A percentile compares a stretch with the other conserved stretches of the same genome.
These are phyloP conservation scores for Aphaenogaster floridana DNA, from an alignment of 1,140 invertebrate species.

Conservation along the genomic window DNA sequence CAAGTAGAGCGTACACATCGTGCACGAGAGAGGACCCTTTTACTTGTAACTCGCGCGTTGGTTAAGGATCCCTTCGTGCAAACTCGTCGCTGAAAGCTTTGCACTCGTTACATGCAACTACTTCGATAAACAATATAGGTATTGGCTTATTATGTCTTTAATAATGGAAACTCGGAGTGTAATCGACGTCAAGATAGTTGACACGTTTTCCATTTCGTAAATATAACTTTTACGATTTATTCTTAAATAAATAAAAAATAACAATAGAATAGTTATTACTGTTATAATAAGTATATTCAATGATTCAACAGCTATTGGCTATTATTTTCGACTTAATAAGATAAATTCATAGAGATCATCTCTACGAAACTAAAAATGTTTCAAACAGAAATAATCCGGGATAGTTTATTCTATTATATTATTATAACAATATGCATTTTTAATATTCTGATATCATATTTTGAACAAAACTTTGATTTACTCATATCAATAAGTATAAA, in stretches of 20 bases:
- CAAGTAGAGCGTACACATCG: constrained; percentile 75
- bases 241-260: neutral
- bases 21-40: constrained; percentile 70
- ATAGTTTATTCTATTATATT: neutral
- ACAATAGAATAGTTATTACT: neutral
- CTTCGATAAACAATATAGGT: neutral
- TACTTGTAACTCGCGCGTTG: constrained; percentile 40
- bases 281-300: neutral
- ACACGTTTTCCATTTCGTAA: neutral
- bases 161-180: neutral
- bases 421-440: neutral
- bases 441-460: neutral
- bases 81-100: constrained; percentile 64
- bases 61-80: constrained; percentile 59
- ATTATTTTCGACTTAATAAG: neutral
- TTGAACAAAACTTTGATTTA: neutral
- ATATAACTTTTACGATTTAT: neutral
- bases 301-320: neutral
- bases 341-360: neutral
- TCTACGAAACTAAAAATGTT: neutral
- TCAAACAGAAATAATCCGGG: neutral
- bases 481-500: neutral
- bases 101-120: constrained; percentile 46
- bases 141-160: constrained; percentile 16
- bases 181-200: neutral